Base-by-base conservation (phyloP, 2,888 invertebrate genomes). In the Nymphalis urticae region DNA sequence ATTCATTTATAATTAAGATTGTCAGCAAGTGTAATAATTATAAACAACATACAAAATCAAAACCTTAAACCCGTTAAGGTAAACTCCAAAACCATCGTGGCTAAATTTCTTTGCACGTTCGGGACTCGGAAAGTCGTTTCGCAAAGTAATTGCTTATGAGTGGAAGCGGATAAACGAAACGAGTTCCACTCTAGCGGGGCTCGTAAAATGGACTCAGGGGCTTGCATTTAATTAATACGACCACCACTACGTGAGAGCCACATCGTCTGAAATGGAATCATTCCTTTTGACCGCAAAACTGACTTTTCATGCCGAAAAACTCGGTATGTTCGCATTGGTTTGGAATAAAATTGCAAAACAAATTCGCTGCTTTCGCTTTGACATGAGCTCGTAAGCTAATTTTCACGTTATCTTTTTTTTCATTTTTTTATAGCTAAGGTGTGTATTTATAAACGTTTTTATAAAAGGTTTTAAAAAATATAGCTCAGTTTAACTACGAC, bases 61-160 rank as follows among this genome's bases (percentile, higher is more conserved):
- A 79, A 81, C 81, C 81, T 75, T 50, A 60, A 53, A 61, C 48
- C 80, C 80, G 85, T 85, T 85, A 83, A 86, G 83, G 77, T 82
- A 80, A 85, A 81, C 82, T 82, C 85, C 82, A 80, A 87, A 88
- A 88, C 85, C 85, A 84, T 80, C 80, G 80, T 79, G 82, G 84
- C 88, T 85, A 88, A 89, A 89, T 88, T 89, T 88, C 87, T 89
- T 89, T 88, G 80, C 86, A 84, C 86, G 86, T 85, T 84, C 82
- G 81, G 81, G 82, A 85, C 85, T 85, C 82, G 79, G 81, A 86
- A 88, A 88, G 87, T 88, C 88, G 85, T 89, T 89, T 84, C 82
- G 80, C 82, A 85, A 88, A 90, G 87, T 91, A 91, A 90, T 91
- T 90, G 91, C 91, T 91, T 90, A 90, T 90, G 90, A 91, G 89